Evolutionary conservation across 2,888 invertebrate genomes (phyloP), one percentile per base, ranked within the genome.

Genomic region (Tetheella fluctuosa): DNA sequence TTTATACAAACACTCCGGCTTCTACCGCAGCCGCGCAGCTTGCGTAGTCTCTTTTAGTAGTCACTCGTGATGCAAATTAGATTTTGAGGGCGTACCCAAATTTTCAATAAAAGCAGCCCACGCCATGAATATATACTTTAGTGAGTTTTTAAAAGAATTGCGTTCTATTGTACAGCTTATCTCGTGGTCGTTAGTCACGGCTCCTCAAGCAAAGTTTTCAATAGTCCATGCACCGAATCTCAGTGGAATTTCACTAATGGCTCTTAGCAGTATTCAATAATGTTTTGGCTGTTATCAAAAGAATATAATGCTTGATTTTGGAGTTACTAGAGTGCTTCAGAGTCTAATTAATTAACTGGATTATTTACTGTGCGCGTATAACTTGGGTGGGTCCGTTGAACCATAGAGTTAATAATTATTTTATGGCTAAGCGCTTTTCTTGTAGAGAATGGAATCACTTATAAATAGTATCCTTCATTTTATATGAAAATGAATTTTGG

Each of bases 131-230:
- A 65, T 70, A 75, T 77, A 77, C 73, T 77, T 81, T 74, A 70
- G 69, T 67, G 80, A 84, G 71, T 81, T 84, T 66, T 74, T 77
- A 76, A 80, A 82, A 77, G 76, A 77, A 81, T 77, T 75, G 74
- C 65, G 58, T 61, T 39, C 55, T 63, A 69, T 60, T 64, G 64
- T 65, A 65, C 57, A 68, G 71, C 60, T 73, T 65, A 77, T 76
- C 70, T 75, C 64, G 64, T 61, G 61, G 61, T 57, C 68, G 59
- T 61, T 68, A 48, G 61, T 60, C 39, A 55, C 58, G 60, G 65
- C 59, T 58, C 39, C 59, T 57, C 52, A 55, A 54, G 30, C 53
- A 70, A 75, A 66, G 68, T 81, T 48, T 78, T 74, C 69, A 73
- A 70, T 71, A 65, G 55, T 57, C 58, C 62, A 54, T 58, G 23